Conservation (phyloP, 2,888 invertebrate genomes). For the Dione juno region DNA sequence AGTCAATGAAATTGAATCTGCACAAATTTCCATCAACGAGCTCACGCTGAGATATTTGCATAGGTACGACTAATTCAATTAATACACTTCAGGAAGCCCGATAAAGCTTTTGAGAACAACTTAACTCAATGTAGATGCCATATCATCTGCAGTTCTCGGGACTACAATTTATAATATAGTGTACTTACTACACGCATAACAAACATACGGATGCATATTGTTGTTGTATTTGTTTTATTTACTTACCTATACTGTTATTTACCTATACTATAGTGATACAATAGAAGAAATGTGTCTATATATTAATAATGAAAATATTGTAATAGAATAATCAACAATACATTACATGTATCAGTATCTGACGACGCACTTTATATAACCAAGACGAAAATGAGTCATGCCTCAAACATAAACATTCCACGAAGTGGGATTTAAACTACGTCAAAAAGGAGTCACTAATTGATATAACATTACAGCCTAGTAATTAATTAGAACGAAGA, state of each 20-base stretch:
- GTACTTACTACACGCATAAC: too few species aligned
- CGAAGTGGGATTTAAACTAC: not conserved
- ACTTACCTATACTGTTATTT: too few species aligned
- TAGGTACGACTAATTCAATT: conserved; percentile 29
- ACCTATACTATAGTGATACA: too few species aligned
- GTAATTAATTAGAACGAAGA: not conserved
- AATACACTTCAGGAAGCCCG: conserved; percentile 22
- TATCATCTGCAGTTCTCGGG: not conserved
- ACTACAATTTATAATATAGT: not conserved
- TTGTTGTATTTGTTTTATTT: not conserved
- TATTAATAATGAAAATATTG: not conserved
- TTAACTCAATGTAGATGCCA: not conserved
- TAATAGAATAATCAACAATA: too few species aligned
- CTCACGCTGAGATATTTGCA: conserved; percentile 18
- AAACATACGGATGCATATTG: not conserved
- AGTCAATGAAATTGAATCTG: conserved; percentile 12
- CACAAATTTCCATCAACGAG: conserved; percentile 10
- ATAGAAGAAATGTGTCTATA: too few species aligned
- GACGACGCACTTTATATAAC: too few species aligned
- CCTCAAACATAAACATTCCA: too few species aligned
- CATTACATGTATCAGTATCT: too few species aligned
- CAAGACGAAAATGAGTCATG: too few species aligned
- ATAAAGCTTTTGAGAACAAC: conserved; percentile 22
- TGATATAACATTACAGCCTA: not conserved
- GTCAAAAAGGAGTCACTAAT: not conserved